phyloP scores from a whole-genome alignment of 2,113 vertebrate genomes.

The Oryzias melastigma region DNA sequence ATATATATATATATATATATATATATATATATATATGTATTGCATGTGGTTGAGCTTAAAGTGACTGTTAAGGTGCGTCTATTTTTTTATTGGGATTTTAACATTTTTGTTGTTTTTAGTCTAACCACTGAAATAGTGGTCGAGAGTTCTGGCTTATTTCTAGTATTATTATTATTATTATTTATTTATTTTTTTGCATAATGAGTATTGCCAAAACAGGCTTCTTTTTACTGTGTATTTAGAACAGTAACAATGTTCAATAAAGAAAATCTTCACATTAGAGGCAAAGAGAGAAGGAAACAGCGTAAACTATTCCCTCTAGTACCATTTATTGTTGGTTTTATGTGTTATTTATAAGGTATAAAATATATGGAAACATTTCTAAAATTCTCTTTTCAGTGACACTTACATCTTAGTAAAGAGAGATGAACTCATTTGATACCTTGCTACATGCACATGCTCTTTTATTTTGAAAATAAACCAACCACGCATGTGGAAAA shows the following conservation, averaged over 20 bases:
- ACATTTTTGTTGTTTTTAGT: too few relatives aligned
- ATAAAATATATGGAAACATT: neutral
- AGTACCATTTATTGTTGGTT: neutral
- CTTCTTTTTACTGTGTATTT: neutral
- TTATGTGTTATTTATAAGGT: neutral
- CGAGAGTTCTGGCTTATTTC: too few relatives aligned
- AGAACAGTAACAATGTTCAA: neutral
- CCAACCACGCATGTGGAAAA: neutral
- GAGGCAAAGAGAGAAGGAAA: neutral
- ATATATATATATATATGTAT: too few relatives aligned
- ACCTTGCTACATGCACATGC: neutral
- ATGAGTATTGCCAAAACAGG: neutral
- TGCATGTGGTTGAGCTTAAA: too few relatives aligned
- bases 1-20: too few relatives aligned
- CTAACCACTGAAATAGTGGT: too few relatives aligned
- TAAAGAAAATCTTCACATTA: neutral
- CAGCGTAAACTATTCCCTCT: neutral
- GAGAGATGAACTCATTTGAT: neutral
- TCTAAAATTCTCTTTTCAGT: neutral
- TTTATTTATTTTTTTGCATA: too few relatives aligned
- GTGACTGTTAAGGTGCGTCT: too few relatives aligned
- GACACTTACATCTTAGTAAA: neutral
- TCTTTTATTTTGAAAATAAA: neutral
- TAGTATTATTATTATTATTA: too few relatives aligned
- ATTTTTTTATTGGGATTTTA: too few relatives aligned